Base-by-base conservation (phyloP, 1,140 invertebrate species). In the Radopholus similis region DNA sequence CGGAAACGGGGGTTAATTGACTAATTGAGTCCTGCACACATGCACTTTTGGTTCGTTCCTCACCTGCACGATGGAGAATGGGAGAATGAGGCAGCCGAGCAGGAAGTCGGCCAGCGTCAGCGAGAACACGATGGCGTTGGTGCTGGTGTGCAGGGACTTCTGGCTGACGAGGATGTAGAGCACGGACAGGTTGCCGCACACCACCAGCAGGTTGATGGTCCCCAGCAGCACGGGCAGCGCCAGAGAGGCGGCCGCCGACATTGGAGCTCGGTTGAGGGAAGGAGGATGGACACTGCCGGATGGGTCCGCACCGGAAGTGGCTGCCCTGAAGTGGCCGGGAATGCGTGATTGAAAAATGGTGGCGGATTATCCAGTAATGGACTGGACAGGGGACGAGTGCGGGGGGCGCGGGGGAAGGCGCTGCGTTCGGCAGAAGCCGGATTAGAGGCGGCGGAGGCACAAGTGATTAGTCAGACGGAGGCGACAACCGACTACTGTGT, bases 81-180 rank as follows among this genome's bases (percentile, higher is more conserved):
- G 84, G 62, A 85, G 70, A 42, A 85, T 83, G 26, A 83, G 59
- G 53, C 83, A 73, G 34, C 83, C 84, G 6, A 85, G 66, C 26
- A 84, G 63, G 47, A 85, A 74, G 68, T 85, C 84, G 15, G 82
- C 76, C 30, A 83, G 56, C 8, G 78, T 82, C 2, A 81, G 68
- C 15, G 80, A 82, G 23, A 82, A 64, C 4, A 81, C 80, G 47
- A 81, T 75, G 28, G 65, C 72, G 63, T 81, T 81, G 13, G 78
- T 81, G 18, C 77, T 71, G 23, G 77, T 82, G 53, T 80, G 80
- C n/a, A 81, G 59, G 6, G 72, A 64, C 40, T 76, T 72, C 54
- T 81, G 80, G 11, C 60, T 66, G 40, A 82, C 60, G 23, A 81
- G 38, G 5, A 82, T 69, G 60, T 82, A 82, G n/a, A 81, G 64